Conservation (phyloP, 2,113 vertebrate genomes). For the Nyctibius bracteatus region DNA sequence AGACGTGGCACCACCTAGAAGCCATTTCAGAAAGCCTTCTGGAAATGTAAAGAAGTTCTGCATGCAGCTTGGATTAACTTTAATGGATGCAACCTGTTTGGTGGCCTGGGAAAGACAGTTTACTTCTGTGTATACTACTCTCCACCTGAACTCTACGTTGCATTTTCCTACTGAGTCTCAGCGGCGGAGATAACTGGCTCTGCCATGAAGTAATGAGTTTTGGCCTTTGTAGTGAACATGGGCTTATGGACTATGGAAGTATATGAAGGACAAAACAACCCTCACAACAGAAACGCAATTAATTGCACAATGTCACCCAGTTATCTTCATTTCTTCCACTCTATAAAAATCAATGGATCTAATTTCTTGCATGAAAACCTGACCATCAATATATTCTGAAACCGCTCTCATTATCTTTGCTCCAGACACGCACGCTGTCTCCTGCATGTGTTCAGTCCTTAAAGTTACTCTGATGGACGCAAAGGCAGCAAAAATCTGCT, state of each 20-base stretch:
- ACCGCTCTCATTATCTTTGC: neutral
- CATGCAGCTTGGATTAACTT: neutral
- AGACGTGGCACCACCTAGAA: neutral
- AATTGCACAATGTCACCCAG: neutral
- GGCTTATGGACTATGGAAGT: neutral
- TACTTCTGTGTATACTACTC: neutral
- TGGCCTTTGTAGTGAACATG: neutral
- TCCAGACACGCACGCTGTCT: neutral
- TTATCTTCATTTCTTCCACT: neutral
- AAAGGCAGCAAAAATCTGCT: neutral
- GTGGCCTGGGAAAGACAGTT: neutral
- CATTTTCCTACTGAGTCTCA: neutral
- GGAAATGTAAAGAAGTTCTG: neutral
- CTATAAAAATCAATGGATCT: neutral
- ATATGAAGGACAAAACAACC: neutral
- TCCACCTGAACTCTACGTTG: neutral
- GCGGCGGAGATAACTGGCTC: neutral
- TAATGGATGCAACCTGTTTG: no score
- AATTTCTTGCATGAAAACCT: neutral
- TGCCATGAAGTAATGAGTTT: neutral
- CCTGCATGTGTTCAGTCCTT: rapidly evolving
- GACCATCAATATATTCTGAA: neutral
- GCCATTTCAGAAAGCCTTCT: neutral
- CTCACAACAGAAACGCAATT: neutral
- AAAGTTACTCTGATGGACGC: neutral